Evolutionary conservation across 37 sponge, comb jelly and placozoan genomes (phyloP).

Genomic region (Halisarca cf. caerulea): DNA sequence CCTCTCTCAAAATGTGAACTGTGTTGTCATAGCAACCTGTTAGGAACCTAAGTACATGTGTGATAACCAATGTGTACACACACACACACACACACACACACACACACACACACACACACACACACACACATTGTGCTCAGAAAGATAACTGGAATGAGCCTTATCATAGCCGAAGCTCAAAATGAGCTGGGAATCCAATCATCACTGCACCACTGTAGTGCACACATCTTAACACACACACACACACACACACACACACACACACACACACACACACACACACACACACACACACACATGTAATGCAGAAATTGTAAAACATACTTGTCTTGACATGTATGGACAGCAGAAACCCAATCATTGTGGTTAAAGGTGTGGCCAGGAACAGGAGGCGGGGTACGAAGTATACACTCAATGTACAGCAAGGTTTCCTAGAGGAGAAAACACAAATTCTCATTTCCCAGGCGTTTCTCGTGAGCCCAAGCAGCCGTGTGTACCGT

Average conservation of each 20-base stretch:
- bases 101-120: too few species aligned
- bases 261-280: too few species aligned
- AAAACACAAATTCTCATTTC: not conserved
- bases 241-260: too few species aligned
- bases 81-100: too few species aligned
- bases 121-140: conserved; percentile 16
- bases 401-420: conserved; percentile 60
- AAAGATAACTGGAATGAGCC: not conserved
- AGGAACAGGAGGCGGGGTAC: conserved; percentile 65
- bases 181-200: conserved; percentile 11
- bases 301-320: too few species aligned
- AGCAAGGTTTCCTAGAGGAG: conserved; percentile 65
- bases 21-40: conserved; percentile 79
- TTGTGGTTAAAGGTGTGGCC: conserved; percentile 50
- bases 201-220: conserved; percentile 12
- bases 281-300: too few species aligned
- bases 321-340: conserved; percentile 58
- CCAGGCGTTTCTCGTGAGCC: not conserved
- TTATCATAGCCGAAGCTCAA: not conserved
- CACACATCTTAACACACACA: too few species aligned
- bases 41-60: conserved; percentile 46
- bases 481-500: conserved; percentile 14
- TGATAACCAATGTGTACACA: too few species aligned
- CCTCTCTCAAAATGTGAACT: conserved; percentile 58
- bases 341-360: conserved; percentile 82